phyloP scores from a whole-genome alignment of 2,888 invertebrate genomes.

The Parochlus steinenii region DNA sequence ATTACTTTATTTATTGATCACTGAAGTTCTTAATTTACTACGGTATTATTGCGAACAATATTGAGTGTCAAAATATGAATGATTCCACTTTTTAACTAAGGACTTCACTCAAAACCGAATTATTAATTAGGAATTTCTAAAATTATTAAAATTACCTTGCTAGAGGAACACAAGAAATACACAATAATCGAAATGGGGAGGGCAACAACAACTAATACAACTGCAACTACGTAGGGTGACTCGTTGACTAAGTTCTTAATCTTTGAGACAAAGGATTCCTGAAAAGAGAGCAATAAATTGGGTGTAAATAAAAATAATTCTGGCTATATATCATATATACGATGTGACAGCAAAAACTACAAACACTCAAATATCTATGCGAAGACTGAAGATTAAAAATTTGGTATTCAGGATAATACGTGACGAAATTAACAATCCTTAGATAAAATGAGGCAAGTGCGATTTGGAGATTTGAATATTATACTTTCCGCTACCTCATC shows the following conservation, averaged over 20 bases:
- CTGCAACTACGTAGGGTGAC: slow-evolving; percentile 82
- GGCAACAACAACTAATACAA: slow-evolving; percentile 61
- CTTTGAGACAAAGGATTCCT: slow-evolving; percentile 68
- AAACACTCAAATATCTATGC: no score
- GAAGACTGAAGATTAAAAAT: no score
- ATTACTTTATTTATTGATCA: slow-evolving; percentile 4
- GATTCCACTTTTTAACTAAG: slow-evolving; percentile 7
- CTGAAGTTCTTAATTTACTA: slow-evolving; percentile 18
- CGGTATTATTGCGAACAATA: no score
- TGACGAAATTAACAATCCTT: no score
- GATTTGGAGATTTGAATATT: neutral
- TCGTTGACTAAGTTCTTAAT: slow-evolving; percentile 61
- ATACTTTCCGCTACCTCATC: neutral
- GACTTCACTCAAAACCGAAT: slow-evolving; percentile 2
- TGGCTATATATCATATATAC: neutral
- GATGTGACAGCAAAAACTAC: no score
- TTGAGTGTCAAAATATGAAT: slow-evolving; percentile 18
- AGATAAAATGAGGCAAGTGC: no score
- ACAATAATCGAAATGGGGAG: slow-evolving; percentile 62
- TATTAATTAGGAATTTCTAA: slow-evolving; percentile 5
- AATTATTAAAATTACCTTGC: slow-evolving; percentile 31
- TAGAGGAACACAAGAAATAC: slow-evolving; percentile 61
- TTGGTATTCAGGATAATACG: no score
- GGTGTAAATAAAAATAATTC: neutral
- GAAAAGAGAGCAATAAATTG: slow-evolving; percentile 22